Conservation (phyloP, 2,888 invertebrate genomes). For the Eulithis testata region DNA sequence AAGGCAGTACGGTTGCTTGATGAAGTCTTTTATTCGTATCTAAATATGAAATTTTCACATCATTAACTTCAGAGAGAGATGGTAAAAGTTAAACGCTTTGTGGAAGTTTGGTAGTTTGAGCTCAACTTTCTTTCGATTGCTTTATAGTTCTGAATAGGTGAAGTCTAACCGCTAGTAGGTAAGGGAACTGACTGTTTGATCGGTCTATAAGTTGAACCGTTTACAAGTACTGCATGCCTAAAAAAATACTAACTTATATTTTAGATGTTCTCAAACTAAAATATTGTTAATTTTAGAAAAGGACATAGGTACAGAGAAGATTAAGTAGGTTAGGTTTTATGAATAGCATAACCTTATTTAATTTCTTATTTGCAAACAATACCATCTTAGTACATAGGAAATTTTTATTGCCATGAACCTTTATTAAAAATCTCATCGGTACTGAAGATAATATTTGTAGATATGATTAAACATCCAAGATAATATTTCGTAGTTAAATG, state of each 20-base stretch:
- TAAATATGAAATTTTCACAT: slow-evolving; percentile 46
- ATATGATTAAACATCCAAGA: neutral
- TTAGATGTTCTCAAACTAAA: neutral
- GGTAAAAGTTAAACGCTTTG: slow-evolving; percentile 49
- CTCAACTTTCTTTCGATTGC: slow-evolving; percentile 57
- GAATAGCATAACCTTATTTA: no score
- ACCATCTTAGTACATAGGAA: no score
- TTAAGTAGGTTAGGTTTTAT: no score
- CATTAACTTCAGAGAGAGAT: slow-evolving; percentile 45
- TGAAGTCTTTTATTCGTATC: slow-evolving; percentile 37
- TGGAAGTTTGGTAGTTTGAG: slow-evolving; percentile 46
- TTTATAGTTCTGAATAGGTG: slow-evolving; percentile 48
- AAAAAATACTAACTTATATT: slow-evolving; percentile 21
- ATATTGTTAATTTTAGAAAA: no score
- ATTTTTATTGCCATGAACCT: no score
- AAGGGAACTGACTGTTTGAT: slow-evolving; percentile 31
- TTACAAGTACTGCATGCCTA: slow-evolving; percentile 22
- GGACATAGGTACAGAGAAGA: no score
- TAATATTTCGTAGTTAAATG: slow-evolving; percentile 4
- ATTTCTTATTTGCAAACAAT: no score
- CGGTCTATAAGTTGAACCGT: slow-evolving; percentile 34
- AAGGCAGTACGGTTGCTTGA: slow-evolving; percentile 28
- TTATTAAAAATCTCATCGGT: no score
- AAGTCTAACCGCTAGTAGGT: slow-evolving; percentile 36
- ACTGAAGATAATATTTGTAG: no score